Percentiles rank a stretch among this genome's conserved stretches.
Conservation (phyloP, 1,140 invertebrate genomes). For the Stegodyphus dumicola region DNA sequence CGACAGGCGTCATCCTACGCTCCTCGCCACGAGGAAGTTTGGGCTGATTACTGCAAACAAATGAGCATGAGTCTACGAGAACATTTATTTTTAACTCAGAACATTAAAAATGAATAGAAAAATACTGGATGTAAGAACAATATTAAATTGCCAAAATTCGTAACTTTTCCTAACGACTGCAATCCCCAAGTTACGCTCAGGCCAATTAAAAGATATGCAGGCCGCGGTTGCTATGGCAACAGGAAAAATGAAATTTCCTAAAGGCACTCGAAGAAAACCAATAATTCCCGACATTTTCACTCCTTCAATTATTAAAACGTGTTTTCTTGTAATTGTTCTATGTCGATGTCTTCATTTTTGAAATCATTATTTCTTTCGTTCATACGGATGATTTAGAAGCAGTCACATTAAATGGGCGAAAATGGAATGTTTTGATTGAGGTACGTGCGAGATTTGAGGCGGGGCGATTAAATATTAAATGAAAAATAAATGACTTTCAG, state of each 20-base stretch:
- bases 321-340: constrained; percentile 37
- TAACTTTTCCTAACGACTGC: no score
- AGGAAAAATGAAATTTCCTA: constrained; percentile 16
- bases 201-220: no score
- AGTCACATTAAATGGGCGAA: constrained; percentile 4
- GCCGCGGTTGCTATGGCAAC: constrained; percentile 11
- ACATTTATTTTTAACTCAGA: no score
- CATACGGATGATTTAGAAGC: constrained; percentile 15
- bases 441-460: constrained; percentile 2
- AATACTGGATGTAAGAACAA: not conserved
- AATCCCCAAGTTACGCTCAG: no score
- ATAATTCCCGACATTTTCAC: constrained; percentile 23
- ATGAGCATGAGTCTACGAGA: no score
- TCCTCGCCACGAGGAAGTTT: no score
- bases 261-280: constrained; percentile 20
- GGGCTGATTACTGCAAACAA: no score
- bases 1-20: no score
- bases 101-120: no score
- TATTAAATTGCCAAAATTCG: no score
- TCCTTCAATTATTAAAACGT: constrained; percentile 35
- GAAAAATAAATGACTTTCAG: constrained; percentile 6
- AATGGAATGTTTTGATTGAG: constrained; percentile 27
- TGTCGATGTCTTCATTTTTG: constrained; percentile 41
- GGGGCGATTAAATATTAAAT: constrained; percentile 34
- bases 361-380: constrained; percentile 15